These are phyloP conservation scores for Oikopleura dioica DNA, from an alignment of 23 tunicate genomes.

Conservation along the genomic window DNA sequence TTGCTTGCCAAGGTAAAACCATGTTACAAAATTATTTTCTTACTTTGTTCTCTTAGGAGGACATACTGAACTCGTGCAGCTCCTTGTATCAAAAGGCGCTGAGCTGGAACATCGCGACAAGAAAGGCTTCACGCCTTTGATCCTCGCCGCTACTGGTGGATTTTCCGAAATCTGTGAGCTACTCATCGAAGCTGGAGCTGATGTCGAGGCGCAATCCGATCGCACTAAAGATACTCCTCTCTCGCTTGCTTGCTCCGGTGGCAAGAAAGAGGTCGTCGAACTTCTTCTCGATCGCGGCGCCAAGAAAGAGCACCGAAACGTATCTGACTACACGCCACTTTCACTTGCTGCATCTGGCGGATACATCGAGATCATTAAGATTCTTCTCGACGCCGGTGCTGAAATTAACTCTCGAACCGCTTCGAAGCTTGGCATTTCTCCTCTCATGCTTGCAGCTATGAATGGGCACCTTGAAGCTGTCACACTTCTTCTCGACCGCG, in stretches of 20 bases:
- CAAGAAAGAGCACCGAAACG: slow-evolving; percentile 91
- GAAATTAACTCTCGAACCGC: slow-evolving; percentile 91
- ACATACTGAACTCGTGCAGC: slow-evolving; percentile 64
- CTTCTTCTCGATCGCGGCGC: slow-evolving; percentile 55
- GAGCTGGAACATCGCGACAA: slow-evolving; percentile 90
- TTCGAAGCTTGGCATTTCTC: slow-evolving; percentile 95
- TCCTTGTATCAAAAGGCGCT: slow-evolving; percentile 43
- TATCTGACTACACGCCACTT: slow-evolving; percentile 91
- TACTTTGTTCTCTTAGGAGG: too few relatives aligned
- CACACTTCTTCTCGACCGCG: slow-evolving; percentile 55
- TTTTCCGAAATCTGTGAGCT: slow-evolving; percentile 35
- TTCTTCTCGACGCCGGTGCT: slow-evolving; percentile 63
- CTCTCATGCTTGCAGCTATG: slow-evolving; percentile 97
- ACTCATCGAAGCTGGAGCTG: slow-evolving; percentile 53
- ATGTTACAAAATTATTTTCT: too few relatives aligned
- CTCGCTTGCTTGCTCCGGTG: slow-evolving; percentile 97
- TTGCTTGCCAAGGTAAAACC: slow-evolving; percentile 87
- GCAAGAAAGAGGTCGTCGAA: slow-evolving; percentile 69
- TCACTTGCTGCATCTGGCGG: slow-evolving; percentile 99
- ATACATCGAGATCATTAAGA: slow-evolving; percentile 43
- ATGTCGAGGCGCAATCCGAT: slow-evolving; percentile 81
- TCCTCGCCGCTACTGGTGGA: slow-evolving; percentile 92
- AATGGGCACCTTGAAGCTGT: slow-evolving; percentile 87
- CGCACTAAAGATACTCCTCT: slow-evolving; percentile 94
- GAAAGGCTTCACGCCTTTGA: slow-evolving; percentile 96